Evolutionary conservation across 37 sponge, comb jelly and placozoan species (phyloP), one percentile per base, ranked within the genome.

Genomic region (Beroe ovata): DNA sequence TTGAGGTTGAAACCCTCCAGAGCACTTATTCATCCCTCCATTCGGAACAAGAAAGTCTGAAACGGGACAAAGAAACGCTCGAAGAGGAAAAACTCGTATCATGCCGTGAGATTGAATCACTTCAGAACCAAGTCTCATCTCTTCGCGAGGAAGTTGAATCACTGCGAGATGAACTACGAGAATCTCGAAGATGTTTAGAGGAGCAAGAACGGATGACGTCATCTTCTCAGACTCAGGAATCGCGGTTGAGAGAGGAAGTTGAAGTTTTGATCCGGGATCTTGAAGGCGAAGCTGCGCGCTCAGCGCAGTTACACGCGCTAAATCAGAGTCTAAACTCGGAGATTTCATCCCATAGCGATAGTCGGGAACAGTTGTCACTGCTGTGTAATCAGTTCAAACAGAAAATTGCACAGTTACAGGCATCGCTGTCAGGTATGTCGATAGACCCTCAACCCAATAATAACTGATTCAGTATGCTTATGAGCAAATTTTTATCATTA

Each of bases 131-230:
- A n/a, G n/a, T n/a, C n/a, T n/a, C n/a, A n/a, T n/a, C n/a, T n/a
- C n/a, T n/a, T n/a, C n/a, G n/a, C n/a, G 35, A 66, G 19, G 69
- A 66, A 6, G 30, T 30, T 0, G 36, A 1, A 14, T 26, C 69
- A 66, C 2, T 66, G 33, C 29, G 16, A 30, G 69, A 66, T 2
- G 69, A 66, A 37, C 16, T 66, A 18, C 2, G 18, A 6, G 30
- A 25, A 30, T 19, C 35, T 26, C 29, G 69, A 66, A 11, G 36
- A 2, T 66, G 30, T 66, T 37, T 32, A 16, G 69, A 66, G 35
- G 30, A 66, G 30, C 69, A 66, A 66, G 69, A 66, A 18, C 16
- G 69, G 29, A 11, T 66, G 4, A 25, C 25, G 2, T 66, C 69
- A 14, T 34, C 69, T 66, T 30, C 63, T 8, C n/a, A 28, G 63